Conservation (phyloP, 2,888 invertebrate genomes). For the Mallateleia sp. region DNA sequence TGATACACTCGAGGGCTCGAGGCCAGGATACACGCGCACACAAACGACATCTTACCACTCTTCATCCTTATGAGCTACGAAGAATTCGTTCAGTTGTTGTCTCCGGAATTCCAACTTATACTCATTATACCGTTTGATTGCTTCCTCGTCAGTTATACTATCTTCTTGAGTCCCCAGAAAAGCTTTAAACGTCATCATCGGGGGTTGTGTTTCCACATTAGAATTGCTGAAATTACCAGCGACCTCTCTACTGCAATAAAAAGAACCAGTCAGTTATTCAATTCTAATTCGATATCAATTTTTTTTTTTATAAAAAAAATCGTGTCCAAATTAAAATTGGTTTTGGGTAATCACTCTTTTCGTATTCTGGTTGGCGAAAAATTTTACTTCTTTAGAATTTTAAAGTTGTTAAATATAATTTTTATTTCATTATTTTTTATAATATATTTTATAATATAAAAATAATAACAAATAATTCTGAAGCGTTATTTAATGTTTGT, state of each 20-base stretch:
- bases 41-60: constrained; percentile 96
- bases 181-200: constrained; percentile 99
- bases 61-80: constrained; percentile 99
- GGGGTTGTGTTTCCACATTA: constrained; percentile 94
- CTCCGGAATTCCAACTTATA: constrained; percentile 99
- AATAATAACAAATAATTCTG: no score
- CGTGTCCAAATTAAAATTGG: no score
- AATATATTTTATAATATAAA: no score
- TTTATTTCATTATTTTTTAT: no score
- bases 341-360: no score
- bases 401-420: no score
- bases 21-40: background rate
- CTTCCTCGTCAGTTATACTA: constrained; percentile 99
- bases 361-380: no score
- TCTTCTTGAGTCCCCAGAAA: constrained; percentile 99
- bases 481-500: no score
- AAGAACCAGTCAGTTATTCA: no score
- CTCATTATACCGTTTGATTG: constrained; percentile 98
- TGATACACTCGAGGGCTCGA: constrained; percentile 17
- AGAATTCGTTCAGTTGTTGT: constrained; percentile 99
- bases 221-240: constrained; percentile 89
- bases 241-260: constrained; percentile 88
- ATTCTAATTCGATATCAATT: no score
- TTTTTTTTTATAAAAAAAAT: no score
- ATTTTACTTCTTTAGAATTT: no score